Evolutionary conservation across 2,888 invertebrate genomes (phyloP), one percentile per base, ranked within the genome.

Genomic region (Cyaniris semiargus): DNA sequence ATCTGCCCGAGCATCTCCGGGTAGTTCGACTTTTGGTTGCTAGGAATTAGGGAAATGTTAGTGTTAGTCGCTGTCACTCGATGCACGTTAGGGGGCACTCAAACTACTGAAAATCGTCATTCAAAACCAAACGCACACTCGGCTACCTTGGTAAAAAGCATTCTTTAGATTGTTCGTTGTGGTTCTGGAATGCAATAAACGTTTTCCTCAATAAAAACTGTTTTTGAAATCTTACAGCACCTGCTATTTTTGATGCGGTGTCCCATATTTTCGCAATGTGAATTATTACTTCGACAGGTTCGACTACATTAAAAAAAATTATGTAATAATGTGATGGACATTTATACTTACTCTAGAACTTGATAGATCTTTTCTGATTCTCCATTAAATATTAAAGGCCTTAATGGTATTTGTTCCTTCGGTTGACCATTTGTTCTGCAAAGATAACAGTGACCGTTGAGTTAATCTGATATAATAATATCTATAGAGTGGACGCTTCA

Each of bases 311-410:
- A n/a, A n/a, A n/a, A n/a, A n/a, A n/a, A n/a, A n/a, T n/a, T 66
- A 27, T 4, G 15, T 31, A 6, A 38, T 44, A 18, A 44, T 15
- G 18, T 1, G 2, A n/a, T 15, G 21, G 2, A 79, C 87, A 96
- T 96, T 96, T 94, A 96, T 87, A 96, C 96, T 96, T 94, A 96
- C 96, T 96, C 96, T 84, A 96, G 92, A 78, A 96, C 95, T 92
- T 96, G 96, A 84, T 96, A 96, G 83, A 95, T 95, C 85, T 94
- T 95, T 81, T 96, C 96, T 13, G 95, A 92, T 84, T 96, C 95
- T 48, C 95, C 95, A 83, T 95, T 95, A 81, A 96, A 96, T 83
- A 96, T 95, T 70, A 97, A 93, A 77, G 97, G 96, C 84, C 96
- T 94, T 83, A 98, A 91, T 75, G 97, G 98, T 87, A 98, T 97